Percentiles rank a stretch among this genome's conserved stretches.
phyloP scores from a whole-genome alignment of 2,797 vertebrate species.

The Taenioides sp. region DNA sequence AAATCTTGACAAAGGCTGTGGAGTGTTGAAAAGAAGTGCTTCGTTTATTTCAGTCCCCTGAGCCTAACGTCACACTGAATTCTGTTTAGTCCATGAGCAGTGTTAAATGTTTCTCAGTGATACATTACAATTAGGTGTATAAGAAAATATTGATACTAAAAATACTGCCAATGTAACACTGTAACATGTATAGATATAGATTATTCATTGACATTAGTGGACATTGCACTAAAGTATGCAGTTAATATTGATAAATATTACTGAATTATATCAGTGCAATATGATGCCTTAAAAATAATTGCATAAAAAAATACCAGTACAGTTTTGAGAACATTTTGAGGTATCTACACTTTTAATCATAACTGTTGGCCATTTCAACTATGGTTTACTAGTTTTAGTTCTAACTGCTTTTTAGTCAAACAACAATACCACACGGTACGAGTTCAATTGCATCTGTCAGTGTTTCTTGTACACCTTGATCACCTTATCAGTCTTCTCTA shows the following conservation, averaged over 20 bases:
- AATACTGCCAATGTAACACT: no score
- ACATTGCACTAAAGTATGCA: no score
- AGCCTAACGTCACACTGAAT: conserved; percentile 30
- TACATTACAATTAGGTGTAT: neutral
- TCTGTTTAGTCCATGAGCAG: conserved; percentile 31
- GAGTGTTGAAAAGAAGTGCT: conserved; percentile 30
- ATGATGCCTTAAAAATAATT: no score
- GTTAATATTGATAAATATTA: no score
- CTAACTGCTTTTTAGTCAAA: neutral
- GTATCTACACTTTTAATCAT: neutral
- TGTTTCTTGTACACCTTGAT: conserved; percentile 14
- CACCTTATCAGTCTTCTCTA: conserved; percentile 47
- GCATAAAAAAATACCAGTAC: no score
- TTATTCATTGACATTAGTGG: no score
- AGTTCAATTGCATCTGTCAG: neutral
- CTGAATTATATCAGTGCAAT: no score
- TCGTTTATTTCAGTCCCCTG: conserved; percentile 44
- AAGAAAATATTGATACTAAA: neutral
- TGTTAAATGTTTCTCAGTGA: neutral
- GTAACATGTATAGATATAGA: no score
- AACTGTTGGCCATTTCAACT: neutral
- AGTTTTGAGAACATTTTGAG: no score
- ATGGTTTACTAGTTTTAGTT: neutral
- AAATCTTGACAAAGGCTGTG: conserved; percentile 44
- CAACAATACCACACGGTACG: neutral